A percentile compares a stretch with the other conserved stretches of the same genome.
Evolutionary conservation across 2,797 vertebrate species (phyloP).

Genomic region (Girardinus metallicus): DNA sequence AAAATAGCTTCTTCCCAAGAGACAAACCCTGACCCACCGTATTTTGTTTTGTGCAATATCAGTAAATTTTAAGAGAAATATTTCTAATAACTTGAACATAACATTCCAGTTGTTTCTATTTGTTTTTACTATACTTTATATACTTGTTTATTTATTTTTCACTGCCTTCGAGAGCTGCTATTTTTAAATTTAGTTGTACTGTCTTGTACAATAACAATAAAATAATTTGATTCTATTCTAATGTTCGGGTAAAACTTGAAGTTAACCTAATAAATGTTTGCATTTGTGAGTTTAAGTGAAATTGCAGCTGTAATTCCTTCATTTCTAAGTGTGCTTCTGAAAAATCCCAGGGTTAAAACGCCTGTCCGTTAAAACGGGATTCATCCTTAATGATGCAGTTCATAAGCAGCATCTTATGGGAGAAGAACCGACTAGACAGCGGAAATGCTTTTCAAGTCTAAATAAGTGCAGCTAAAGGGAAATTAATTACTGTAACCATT

Average conservation of each 20-base stretch:
- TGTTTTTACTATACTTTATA: too few species aligned
- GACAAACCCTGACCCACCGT: too few species aligned
- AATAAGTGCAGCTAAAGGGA: conserved; percentile 25
- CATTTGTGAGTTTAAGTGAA: neutral
- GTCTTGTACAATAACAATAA: too few species aligned
- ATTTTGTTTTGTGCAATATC: too few species aligned
- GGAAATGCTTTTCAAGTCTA: conserved; percentile 29
- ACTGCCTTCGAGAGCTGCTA: too few species aligned
- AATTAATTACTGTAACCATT: conserved; percentile 5
- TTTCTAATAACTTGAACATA: too few species aligned
- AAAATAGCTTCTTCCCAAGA: too few species aligned
- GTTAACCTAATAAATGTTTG: neutral
- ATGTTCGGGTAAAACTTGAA: neutral
- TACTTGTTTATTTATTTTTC: too few species aligned
- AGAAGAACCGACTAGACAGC: neutral
- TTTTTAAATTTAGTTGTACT: too few species aligned
- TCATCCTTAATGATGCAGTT: neutral
- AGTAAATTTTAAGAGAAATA: too few species aligned
- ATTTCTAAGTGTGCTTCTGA: neutral
- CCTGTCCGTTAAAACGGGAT: neutral
- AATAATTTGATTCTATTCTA: too few species aligned
- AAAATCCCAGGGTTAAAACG: neutral
- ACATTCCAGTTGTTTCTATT: too few species aligned
- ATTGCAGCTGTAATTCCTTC: neutral
- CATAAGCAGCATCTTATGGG: conserved; percentile 19